These are phyloP conservation scores for Ariopsis seemanni DNA, from an alignment of 2,113 vertebrate genomes.

Conservation along the genomic window DNA sequence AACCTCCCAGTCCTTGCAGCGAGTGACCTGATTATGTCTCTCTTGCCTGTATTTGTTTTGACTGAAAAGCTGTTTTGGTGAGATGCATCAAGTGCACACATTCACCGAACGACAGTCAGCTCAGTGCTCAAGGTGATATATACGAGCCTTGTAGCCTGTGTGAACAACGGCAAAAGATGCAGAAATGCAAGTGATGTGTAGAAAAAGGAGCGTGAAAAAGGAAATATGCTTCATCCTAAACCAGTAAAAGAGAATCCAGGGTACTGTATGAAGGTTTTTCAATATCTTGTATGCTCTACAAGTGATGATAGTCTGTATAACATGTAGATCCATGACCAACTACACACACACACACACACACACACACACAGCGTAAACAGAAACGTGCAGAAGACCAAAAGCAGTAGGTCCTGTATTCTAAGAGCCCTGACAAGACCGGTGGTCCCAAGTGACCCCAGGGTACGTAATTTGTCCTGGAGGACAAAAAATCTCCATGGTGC, in stretches of 20 bases:
- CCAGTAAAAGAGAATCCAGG: neutral
- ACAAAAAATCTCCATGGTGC: neutral
- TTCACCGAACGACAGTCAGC: neutral
- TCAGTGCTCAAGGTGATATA: neutral
- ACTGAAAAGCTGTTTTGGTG: neutral
- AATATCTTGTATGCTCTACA: neutral
- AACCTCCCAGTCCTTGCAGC: constrained; percentile 2
- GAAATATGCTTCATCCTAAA: neutral
- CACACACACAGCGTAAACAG: neutral
- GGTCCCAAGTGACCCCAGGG: neutral
- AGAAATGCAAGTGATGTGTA: neutral
- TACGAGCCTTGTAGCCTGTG: neutral
- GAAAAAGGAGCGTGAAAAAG: neutral
- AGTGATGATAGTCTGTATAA: neutral
- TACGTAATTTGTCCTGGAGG: neutral
- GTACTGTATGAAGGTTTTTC: neutral
- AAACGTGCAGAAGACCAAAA: neutral
- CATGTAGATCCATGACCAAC: neutral
- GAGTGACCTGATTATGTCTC: constrained; percentile 15
- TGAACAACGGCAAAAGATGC: neutral
- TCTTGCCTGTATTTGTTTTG: neutral
- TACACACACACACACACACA: neutral
- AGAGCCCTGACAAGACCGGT: neutral
- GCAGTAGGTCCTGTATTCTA: constrained; percentile 6
- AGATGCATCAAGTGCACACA: neutral